Base-by-base conservation (phyloP, 2,113 vertebrate genomes). In the Tragelaphus strepsiceros region DNA sequence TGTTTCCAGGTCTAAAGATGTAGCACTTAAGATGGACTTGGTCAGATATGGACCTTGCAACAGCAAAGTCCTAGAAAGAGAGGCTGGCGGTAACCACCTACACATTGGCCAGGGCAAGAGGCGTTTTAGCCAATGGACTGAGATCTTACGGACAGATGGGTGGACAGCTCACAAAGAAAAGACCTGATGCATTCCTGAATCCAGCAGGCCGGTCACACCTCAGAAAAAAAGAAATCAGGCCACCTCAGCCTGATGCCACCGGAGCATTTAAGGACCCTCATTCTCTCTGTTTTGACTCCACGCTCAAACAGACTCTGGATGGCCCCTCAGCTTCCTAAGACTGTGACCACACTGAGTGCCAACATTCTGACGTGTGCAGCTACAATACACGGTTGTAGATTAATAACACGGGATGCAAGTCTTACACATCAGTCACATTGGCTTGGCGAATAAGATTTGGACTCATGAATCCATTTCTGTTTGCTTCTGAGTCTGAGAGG, bases 311-410 rank as follows among this genome's bases (percentile, higher is more conserved):
- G n/a, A 61, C 49, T 4, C 51, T 6, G 9, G 26, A 49, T 43
- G 19, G 46, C 26, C 35, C n/a, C 5, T 2, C 13, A 24, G 35
- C 58, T 53, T 32, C 26, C 26, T 24, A 54, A 53, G 87, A 32
- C 2, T 53, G 58, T n/a, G 84, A 46, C 35, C 58, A 43, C 32
- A 22, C 4, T 7, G 35, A 59, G 35, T 3, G 17, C 5, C 71
- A 7, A 15, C 22, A 4, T 15, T 32, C 61, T 28, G 19, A 46
- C 8, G 53, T 7, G 10, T 46, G 1, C 43, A 9, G 16, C 35
- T 32, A 7, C 28, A 64, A 35, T 7, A 2, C 2, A 53, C 0
- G 1, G 49, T 17, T 46, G 11, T 0, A 35, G 35, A n/a, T 19
- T 19, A 74, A 19, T 19, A 80, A 49, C 71, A 39, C 1, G 7